These are phyloP conservation scores for Festucalex cinctus DNA, from an alignment of 2,113 vertebrate genomes.

Conservation along the genomic window DNA sequence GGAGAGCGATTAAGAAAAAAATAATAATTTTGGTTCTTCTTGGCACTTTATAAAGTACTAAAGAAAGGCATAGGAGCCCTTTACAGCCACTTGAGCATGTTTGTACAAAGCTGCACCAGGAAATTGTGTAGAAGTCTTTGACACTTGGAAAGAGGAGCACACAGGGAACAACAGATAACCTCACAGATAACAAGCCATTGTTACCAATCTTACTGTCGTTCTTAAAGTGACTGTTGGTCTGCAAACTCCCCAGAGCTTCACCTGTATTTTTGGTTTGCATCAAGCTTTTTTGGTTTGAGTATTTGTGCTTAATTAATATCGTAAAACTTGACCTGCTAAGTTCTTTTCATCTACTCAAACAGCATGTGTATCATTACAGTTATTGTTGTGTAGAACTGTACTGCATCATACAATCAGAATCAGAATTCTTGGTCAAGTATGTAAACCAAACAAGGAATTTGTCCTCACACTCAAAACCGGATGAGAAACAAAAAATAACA, in stretches of 20 bases:
- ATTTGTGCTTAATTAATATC: not conserved
- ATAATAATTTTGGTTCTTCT: not conserved
- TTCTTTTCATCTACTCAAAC: too few relatives aligned
- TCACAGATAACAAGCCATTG: constrained; percentile 20
- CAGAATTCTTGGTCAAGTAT: too few relatives aligned
- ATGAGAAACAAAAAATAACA: too few relatives aligned
- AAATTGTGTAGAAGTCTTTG: constrained; percentile 1
- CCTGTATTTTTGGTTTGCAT: not conserved
- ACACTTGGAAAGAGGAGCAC: constrained; percentile 3
- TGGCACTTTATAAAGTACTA: not conserved
- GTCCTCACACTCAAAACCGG: too few relatives aligned
- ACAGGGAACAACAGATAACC: constrained; percentile 8
- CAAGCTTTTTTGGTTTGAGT: not conserved
- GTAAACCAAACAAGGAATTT: too few relatives aligned
- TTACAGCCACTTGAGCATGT: not conserved
- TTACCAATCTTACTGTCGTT: constrained; percentile 15
- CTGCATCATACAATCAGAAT: too few relatives aligned
- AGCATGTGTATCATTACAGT: too few relatives aligned
- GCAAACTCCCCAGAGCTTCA: constrained; percentile 1
- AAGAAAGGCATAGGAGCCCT: not conserved
- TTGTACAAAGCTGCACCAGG: constrained; percentile 5
- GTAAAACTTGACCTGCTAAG: too few relatives aligned
- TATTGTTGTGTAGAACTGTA: too few relatives aligned
- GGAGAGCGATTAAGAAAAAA: constrained; percentile 6
- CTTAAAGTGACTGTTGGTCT: constrained; percentile 12